These are phyloP conservation scores for Rhizomys pruinosus DNA, from an alignment of 2,113 vertebrate species.

Conservation along the genomic window DNA sequence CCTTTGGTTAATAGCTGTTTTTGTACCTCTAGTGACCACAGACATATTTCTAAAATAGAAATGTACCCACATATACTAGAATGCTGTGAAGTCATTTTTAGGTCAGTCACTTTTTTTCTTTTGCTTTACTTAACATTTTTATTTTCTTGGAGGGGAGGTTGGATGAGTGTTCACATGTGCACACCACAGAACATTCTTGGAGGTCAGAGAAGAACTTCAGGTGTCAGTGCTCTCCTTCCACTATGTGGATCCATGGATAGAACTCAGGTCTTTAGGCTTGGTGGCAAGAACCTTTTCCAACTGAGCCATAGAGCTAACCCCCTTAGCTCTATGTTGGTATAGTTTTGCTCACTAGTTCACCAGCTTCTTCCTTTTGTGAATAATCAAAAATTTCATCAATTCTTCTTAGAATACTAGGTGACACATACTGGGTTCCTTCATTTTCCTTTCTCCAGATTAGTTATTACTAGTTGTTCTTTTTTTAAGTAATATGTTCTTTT, in stretches of 20 bases:
- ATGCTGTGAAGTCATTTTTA: background rate
- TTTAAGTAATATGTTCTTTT: too few species aligned
- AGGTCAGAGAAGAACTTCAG: background rate
- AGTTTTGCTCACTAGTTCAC: background rate
- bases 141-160: background rate
- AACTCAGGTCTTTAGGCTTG: background rate
- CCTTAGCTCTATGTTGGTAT: background rate
- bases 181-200: background rate
- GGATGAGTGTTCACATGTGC: background rate
- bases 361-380: background rate
- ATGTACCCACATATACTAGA: background rate
- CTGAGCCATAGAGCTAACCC: background rate
- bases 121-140: too few species aligned
- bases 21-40: background rate
- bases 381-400: background rate
- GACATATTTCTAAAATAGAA: background rate
- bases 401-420: slow-evolving; percentile 23
- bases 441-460: background rate
- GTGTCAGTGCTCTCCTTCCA: background rate
- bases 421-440: background rate
- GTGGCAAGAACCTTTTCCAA: too few species aligned
- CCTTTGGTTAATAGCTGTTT: background rate
- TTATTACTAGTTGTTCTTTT: background rate
- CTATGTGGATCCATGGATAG: background rate
- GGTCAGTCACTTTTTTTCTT: background rate